Evolutionary conservation across 2,113 vertebrate species (phyloP).

Genomic region (Formicarius rufipectus): DNA sequence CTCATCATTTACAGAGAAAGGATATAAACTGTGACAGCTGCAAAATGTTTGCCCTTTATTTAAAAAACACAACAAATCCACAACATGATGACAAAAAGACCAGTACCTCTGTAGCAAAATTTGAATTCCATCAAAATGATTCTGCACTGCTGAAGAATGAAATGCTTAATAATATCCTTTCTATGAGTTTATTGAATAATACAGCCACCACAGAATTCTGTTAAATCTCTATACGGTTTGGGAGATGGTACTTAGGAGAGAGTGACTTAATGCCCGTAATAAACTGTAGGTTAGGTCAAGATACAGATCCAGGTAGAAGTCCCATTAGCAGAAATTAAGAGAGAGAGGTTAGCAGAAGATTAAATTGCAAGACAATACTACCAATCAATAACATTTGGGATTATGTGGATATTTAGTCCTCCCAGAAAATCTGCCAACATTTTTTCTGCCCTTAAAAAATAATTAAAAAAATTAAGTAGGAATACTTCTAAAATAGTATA

Average conservation of each 20-base stretch:
- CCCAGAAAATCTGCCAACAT: background rate
- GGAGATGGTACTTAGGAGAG: background rate
- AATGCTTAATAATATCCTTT: background rate
- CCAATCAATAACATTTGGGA: background rate
- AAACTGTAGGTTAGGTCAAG: background rate
- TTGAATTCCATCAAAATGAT: background rate
- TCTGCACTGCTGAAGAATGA: background rate
- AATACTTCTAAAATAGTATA: background rate
- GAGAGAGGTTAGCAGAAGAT: background rate
- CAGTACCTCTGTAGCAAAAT: background rate
- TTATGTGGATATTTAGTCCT: background rate
- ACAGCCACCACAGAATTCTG: background rate
- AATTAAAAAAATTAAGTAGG: background rate
- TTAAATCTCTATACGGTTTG: background rate
- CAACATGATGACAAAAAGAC: background rate
- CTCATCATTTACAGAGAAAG: background rate
- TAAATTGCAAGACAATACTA: background rate
- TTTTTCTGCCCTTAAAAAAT: background rate
- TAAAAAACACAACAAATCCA: fast-evolving
- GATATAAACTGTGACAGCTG: background rate
- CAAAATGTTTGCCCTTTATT: background rate
- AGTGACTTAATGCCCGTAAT: background rate
- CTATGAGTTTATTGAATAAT: background rate
- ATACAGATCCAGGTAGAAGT: background rate
- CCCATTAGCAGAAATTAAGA: background rate